Conservation (phyloP, 2,113 vertebrate species). For the Antechinus flavipes region DNA sequence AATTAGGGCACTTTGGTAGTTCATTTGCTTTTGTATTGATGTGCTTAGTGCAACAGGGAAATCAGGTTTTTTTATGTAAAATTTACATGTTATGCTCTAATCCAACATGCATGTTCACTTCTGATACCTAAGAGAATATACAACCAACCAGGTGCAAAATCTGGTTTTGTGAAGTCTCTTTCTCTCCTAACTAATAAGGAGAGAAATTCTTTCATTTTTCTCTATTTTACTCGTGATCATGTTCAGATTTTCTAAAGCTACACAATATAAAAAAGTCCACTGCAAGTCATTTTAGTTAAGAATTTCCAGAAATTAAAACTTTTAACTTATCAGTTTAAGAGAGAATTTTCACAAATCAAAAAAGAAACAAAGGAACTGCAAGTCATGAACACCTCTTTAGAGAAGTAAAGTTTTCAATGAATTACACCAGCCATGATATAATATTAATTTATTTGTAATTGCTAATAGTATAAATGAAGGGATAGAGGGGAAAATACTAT, state of each 20-base stretch:
- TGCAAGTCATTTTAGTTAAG: conserved; percentile 33
- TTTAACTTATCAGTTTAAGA: background rate
- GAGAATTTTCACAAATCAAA: background rate
- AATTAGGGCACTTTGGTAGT: conserved; percentile 91
- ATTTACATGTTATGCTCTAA: conserved; percentile 73
- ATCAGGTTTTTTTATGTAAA: conserved; percentile 85
- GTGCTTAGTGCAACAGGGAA: conserved; percentile 90
- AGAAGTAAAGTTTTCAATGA: background rate
- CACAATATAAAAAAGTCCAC: conserved; percentile 14
- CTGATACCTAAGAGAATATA: conserved; percentile 60
- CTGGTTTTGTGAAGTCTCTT: conserved; percentile 56
- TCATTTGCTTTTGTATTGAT: conserved; percentile 96
- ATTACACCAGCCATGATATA: conserved; percentile 26
- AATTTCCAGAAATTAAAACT: conserved; percentile 35
- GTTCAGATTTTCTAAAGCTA: conserved; percentile 8
- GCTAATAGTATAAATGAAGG: conserved; percentile 13
- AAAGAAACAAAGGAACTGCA: conserved; percentile 24
- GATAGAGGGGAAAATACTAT: background rate
- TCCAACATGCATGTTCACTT: conserved; percentile 57
- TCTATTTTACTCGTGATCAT: conserved; percentile 25
- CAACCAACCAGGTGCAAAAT: conserved; percentile 51
- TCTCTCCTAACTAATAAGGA: conserved; percentile 29
- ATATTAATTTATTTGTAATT: conserved; percentile 59
- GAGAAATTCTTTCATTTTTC: conserved; percentile 24
- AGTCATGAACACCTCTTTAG: conserved; percentile 19